A percentile compares a stretch with the other conserved stretches of the same genome.
Evolutionary conservation across 1,140 invertebrate species (phyloP).

Genomic region (Aleiodes sp.): DNA sequence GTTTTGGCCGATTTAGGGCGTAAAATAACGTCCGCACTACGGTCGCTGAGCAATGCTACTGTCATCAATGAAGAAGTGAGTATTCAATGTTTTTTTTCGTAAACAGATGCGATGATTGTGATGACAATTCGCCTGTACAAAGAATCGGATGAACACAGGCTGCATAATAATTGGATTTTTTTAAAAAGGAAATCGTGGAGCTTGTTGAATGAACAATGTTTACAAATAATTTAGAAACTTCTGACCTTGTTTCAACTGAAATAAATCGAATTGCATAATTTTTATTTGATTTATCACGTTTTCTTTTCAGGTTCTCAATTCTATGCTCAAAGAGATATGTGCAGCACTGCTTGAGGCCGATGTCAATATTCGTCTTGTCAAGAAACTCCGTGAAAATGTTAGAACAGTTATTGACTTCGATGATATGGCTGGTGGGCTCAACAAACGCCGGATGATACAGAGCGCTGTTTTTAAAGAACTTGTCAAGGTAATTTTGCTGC

Average conservation of each 20-base stretch:
- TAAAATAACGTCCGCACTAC: conserved; percentile 97
- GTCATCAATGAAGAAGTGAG: conserved; percentile 98
- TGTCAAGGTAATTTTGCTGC: conserved; percentile 80
- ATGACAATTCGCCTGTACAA: background rate
- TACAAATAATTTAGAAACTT: background rate
- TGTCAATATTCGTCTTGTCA: conserved; percentile 97
- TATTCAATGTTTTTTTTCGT: conserved; percentile 39
- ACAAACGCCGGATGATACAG: conserved; percentile 98
- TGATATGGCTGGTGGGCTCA: conserved; percentile 99
- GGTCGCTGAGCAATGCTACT: conserved; percentile 97
- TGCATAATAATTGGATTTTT: conserved; percentile 9
- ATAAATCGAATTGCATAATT: conserved; percentile 12
- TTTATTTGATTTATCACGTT: background rate
- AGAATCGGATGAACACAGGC: background rate
- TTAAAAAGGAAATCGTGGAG: background rate
- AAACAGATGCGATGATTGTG: conserved; percentile 48
- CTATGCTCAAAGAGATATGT: conserved; percentile 99
- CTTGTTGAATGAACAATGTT: background rate
- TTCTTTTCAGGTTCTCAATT: conserved; percentile 87
- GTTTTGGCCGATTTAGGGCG: conserved; percentile 99
- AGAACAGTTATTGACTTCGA: conserved; percentile 98
- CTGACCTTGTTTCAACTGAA: background rate
- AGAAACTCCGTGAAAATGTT: conserved; percentile 98
- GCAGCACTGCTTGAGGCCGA: conserved; percentile 97
- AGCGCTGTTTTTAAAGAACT: conserved; percentile 99